Evolutionary conservation across 1,140 invertebrate genomes (phyloP).

Genomic region (Pygmarrhopalites habei): DNA sequence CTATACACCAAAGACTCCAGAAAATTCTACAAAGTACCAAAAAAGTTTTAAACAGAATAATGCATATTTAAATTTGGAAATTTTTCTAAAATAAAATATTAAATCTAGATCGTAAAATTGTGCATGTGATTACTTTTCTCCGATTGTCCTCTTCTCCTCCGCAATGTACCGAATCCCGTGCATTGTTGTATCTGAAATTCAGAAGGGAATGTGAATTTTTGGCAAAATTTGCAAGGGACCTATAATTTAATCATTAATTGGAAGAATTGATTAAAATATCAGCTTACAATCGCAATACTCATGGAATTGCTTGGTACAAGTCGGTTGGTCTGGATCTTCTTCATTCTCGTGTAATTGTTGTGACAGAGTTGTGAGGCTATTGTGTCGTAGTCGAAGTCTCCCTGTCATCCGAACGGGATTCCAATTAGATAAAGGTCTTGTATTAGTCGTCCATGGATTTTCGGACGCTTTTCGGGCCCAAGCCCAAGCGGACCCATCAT

Average conservation of each 20-base stretch:
- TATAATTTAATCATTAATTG: too few relatives aligned
- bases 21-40: background rate
- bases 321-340: background rate
- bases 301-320: conserved; percentile 6
- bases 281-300: conserved; percentile 7
- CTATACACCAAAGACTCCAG: background rate
- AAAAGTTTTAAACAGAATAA: background rate
- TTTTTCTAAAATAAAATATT: background rate
- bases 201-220: too few relatives aligned
- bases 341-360: background rate
- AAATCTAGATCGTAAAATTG: background rate
- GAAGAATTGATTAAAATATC: too few relatives aligned
- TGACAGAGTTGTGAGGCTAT: background rate
- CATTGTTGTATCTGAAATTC: conserved; percentile 26
- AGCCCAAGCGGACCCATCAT: conserved; percentile 1
- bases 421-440: background rate
- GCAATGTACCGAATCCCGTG: conserved; percentile 38
- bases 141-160: conserved; percentile 24
- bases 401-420: background rate
- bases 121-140: conserved; percentile 33
- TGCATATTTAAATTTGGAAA: background rate
- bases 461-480: background rate
- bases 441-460: background rate
- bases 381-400: background rate
- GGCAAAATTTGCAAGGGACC: too few relatives aligned